Percentiles rank a stretch among this genome's conserved stretches.
phyloP scores from a whole-genome alignment of 2,113 vertebrate genomes.

The Zeus faber region DNA sequence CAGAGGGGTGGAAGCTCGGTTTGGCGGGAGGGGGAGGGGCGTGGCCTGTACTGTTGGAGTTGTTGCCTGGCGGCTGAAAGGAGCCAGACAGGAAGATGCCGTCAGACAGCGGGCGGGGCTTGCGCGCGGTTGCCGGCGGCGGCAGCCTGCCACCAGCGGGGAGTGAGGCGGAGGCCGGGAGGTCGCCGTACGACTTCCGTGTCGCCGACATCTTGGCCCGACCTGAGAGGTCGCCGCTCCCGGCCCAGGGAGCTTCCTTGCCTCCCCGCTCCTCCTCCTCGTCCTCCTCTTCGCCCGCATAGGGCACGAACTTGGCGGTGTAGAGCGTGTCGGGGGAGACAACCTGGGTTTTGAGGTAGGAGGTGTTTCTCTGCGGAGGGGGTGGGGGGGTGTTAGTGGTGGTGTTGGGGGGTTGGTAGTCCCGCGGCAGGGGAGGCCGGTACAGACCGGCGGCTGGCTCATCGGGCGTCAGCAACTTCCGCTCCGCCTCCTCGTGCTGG shows the following conservation, averaged over 20 bases:
- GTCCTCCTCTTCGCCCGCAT: constrained; percentile 83
- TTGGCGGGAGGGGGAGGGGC: constrained; percentile 82
- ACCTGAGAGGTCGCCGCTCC: constrained; percentile 81
- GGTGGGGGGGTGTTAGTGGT: constrained; percentile 83
- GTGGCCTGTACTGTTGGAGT: constrained; percentile 93
- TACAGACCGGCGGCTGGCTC: constrained; percentile 88
- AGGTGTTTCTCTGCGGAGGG: constrained; percentile 96
- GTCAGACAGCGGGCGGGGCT: constrained; percentile 87
- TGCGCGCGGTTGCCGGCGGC: constrained; percentile 80
- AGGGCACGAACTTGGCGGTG: constrained; percentile 97
- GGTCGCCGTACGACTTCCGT: constrained; percentile 88
- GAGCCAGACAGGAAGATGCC: constrained; percentile 94
- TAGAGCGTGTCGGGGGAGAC: constrained; percentile 95
- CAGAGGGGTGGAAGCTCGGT: constrained; percentile 75
- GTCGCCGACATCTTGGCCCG: constrained; percentile 90
- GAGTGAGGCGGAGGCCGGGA: constrained; percentile 79
- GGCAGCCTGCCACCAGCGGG: constrained; percentile 51
- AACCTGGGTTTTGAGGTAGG: constrained; percentile 98
- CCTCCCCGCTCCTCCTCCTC: constrained; percentile 77
- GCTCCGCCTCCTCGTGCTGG: constrained; percentile 93
- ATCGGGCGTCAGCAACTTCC: constrained; percentile 90
- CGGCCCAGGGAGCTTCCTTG: constrained; percentile 56
- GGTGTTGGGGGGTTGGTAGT: constrained; percentile 85
- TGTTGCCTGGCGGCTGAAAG: constrained; percentile 86
- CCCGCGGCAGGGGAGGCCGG: constrained; percentile 93